phyloP scores from a whole-genome alignment of 2,113 vertebrate genomes.

The Coptodon bakossiorum region DNA sequence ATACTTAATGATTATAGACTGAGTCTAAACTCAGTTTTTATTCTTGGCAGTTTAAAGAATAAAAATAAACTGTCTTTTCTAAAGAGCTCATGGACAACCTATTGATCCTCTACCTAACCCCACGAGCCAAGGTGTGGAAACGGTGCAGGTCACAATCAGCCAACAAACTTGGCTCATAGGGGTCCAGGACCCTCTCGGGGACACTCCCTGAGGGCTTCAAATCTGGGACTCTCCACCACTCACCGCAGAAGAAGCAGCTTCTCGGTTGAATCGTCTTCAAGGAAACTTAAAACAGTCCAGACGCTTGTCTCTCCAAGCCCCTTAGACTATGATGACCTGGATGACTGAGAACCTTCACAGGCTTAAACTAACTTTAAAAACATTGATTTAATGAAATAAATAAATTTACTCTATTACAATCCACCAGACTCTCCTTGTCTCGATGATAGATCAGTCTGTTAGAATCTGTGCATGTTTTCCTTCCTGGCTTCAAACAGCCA shows the following conservation, averaged over 20 bases:
- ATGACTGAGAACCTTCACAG: background rate
- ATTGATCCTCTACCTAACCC: background rate
- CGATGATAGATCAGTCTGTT: background rate
- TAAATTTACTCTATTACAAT: background rate
- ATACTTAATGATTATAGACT: background rate
- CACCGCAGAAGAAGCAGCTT: background rate
- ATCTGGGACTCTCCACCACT: background rate
- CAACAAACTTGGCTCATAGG: background rate
- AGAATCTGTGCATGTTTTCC: background rate
- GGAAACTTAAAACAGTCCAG: background rate
- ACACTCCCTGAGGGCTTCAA: background rate
- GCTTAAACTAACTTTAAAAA: background rate
- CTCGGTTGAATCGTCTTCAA: background rate
- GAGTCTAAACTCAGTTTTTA: background rate
- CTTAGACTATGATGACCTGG: background rate
- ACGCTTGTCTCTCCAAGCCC: background rate
- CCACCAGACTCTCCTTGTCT: background rate
- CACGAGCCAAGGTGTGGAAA: background rate
- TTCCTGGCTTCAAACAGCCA: background rate
- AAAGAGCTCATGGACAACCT: background rate
- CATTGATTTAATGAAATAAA: background rate
- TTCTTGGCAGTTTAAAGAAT: background rate
- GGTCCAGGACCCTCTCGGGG: background rate
- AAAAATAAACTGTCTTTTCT: rapidly evolving
- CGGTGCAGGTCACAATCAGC: rapidly evolving